A percentile compares a stretch with the other conserved stretches of the same genome.
phyloP scores from a whole-genome alignment of 2,797 vertebrate species.

The Onychomys torridus region DNA sequence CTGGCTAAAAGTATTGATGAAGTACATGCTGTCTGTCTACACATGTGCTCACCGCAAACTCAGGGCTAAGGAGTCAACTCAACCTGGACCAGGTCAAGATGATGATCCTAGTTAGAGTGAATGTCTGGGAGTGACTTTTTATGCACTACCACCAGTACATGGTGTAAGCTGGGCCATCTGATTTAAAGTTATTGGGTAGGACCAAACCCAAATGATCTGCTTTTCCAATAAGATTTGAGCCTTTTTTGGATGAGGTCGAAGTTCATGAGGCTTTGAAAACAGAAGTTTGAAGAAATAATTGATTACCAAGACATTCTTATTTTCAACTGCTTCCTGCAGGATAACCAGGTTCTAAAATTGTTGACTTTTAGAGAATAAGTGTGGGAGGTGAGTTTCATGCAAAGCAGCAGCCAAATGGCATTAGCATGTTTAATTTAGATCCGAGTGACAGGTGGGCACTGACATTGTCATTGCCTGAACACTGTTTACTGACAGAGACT shows the following conservation, averaged over 20 bases:
- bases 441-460: not conserved
- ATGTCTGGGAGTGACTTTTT: not conserved
- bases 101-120: not conserved
- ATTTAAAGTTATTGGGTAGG: not conserved
- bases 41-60: not conserved
- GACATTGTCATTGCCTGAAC: not conserved
- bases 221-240: conserved; percentile 18
- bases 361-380: conserved; percentile 13
- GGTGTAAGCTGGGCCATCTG: not conserved
- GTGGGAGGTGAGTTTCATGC: not conserved
- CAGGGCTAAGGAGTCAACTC: not conserved
- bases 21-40: not conserved
- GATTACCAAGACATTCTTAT: not conserved
- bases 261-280: conserved; percentile 24
- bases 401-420: conserved; percentile 15
- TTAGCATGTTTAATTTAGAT: not conserved
- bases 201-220: not conserved
- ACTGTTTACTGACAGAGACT: conserved; percentile 22
- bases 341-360: not conserved
- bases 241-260: not conserved
- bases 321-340: not conserved
- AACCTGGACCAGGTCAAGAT: not conserved
- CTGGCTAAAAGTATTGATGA: not conserved
- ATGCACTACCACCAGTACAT: not conserved
- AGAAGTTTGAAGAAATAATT: conserved; percentile 50